Evolutionary conservation across 2,797 vertebrate genomes (phyloP).

Genomic region (Onychomys leucogaster): DNA sequence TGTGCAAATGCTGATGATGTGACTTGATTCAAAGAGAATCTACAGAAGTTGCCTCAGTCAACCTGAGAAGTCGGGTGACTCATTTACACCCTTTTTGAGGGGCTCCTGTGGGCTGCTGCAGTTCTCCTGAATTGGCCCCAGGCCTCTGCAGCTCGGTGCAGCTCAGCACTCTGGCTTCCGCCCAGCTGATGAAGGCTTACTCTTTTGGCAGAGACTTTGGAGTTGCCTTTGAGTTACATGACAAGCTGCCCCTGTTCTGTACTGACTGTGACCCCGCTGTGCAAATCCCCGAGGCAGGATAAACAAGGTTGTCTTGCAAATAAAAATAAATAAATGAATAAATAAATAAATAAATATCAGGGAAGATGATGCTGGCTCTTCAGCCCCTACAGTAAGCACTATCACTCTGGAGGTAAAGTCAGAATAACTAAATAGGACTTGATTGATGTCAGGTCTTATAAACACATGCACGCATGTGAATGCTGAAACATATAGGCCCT

Average conservation of each 20-base stretch:
- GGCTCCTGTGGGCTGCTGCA: slow-evolving; percentile 68
- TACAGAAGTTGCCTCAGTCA: slow-evolving; percentile 84
- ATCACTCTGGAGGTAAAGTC: slow-evolving; percentile 51
- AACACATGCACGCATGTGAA: neutral
- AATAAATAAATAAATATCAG: neutral
- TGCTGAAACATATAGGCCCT: neutral
- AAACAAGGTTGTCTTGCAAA: slow-evolving; percentile 40
- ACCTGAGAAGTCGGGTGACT: slow-evolving; percentile 88
- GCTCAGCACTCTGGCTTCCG: neutral
- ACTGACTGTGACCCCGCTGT: neutral
- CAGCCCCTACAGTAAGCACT: slow-evolving; percentile 9
- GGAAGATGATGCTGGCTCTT: slow-evolving; percentile 51
- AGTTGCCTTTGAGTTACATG: neutral
- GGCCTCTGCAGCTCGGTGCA: neutral
- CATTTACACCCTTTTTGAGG: slow-evolving; percentile 83
- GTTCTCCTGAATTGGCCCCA: slow-evolving; percentile 25
- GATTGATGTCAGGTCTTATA: slow-evolving; percentile 65
- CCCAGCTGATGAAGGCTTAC: neutral
- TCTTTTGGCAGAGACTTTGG: neutral
- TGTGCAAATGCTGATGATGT: slow-evolving; percentile 79
- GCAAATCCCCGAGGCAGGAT: neutral
- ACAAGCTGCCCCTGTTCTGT: neutral
- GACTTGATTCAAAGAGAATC: slow-evolving; percentile 86
- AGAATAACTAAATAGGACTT: slow-evolving; percentile 60
- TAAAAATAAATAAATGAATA: slow-evolving; percentile 42